A percentile compares a stretch with the other conserved stretches of the same genome.
These are phyloP conservation scores for Suricata suricatta DNA, from an alignment of 2,113 vertebrate species.

Conservation along the genomic window DNA sequence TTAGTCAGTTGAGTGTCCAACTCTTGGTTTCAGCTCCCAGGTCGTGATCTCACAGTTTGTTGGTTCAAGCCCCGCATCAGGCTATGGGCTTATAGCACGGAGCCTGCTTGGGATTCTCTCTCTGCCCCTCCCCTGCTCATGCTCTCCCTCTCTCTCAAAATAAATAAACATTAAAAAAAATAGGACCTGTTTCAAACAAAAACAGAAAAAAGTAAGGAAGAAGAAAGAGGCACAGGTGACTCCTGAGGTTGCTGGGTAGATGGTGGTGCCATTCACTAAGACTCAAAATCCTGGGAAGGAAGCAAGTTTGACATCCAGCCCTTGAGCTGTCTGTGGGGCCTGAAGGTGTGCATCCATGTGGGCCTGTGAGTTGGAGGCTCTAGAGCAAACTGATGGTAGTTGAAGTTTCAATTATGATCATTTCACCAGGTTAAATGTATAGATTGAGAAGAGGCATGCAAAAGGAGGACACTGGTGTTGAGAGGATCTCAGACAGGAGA, in stretches of 20 bases:
- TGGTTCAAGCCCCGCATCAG: too few species aligned
- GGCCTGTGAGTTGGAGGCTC: not conserved
- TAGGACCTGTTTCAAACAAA: too few species aligned
- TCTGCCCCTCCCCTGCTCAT: too few species aligned
- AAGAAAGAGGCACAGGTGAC: not conserved
- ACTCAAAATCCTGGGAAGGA: not conserved
- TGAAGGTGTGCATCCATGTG: not conserved
- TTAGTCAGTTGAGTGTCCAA: too few species aligned
- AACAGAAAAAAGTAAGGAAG: not conserved
- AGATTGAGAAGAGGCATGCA: not conserved
- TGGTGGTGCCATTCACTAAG: not conserved
- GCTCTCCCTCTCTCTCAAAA: too few species aligned
- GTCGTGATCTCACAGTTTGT: too few species aligned
- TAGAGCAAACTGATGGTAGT: not conserved
- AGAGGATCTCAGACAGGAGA: not conserved
- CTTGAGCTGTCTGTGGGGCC: not conserved
- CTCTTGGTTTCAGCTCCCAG: too few species aligned
- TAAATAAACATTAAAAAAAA: too few species aligned
- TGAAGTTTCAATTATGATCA: not conserved
- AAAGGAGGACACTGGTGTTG: not conserved
- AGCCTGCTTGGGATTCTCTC: too few species aligned
- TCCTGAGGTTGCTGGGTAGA: not conserved
- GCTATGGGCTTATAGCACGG: too few species aligned
- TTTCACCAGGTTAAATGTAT: not conserved
- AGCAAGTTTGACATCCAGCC: not conserved